Evolutionary conservation across 2,888 invertebrate species (phyloP).

Genomic region (Drosophila seclusa): DNA sequence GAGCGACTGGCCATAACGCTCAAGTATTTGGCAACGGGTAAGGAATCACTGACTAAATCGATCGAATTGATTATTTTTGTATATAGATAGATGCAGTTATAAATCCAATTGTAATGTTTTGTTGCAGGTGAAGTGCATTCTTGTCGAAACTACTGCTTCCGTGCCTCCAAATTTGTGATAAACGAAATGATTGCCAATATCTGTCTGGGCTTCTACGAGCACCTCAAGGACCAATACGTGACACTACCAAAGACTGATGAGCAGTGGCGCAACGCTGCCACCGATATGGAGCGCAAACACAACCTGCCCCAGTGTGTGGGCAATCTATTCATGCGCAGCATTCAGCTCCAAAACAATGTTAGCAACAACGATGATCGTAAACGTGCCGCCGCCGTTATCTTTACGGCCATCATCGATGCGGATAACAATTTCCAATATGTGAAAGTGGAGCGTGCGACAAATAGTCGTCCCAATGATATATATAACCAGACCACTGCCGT

Average conservation of each 20-base stretch:
- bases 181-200: constrained; percentile 84
- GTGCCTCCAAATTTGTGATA: constrained; percentile 84
- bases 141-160: constrained; percentile 84
- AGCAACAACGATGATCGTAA: constrained; percentile 71
- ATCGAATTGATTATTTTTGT: neutral
- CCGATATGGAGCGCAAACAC: constrained; percentile 80
- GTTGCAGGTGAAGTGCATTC: constrained; percentile 83
- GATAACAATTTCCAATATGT: constrained; percentile 82
- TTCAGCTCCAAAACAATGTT: constrained; percentile 78
- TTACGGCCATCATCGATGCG: constrained; percentile 82
- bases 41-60: constrained; percentile 36
- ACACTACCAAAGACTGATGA: constrained; percentile 84
- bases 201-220: constrained; percentile 83
- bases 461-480: constrained; percentile 73
- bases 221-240: constrained; percentile 83
- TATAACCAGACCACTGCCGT: constrained; percentile 81
- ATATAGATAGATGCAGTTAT: neutral
- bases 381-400: constrained; percentile 78
- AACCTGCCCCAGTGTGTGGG: constrained; percentile 82
- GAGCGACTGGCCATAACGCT: constrained; percentile 84
- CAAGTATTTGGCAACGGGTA: constrained; percentile 84
- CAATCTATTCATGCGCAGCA: constrained; percentile 81
- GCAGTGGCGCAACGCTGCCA: constrained; percentile 81
- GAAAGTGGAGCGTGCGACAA: constrained; percentile 79
- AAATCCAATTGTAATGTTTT: constrained; percentile 12